These are phyloP conservation scores for Trematocara stigmaticum DNA, from an alignment of 2,113 vertebrate genomes.

Conservation along the genomic window DNA sequence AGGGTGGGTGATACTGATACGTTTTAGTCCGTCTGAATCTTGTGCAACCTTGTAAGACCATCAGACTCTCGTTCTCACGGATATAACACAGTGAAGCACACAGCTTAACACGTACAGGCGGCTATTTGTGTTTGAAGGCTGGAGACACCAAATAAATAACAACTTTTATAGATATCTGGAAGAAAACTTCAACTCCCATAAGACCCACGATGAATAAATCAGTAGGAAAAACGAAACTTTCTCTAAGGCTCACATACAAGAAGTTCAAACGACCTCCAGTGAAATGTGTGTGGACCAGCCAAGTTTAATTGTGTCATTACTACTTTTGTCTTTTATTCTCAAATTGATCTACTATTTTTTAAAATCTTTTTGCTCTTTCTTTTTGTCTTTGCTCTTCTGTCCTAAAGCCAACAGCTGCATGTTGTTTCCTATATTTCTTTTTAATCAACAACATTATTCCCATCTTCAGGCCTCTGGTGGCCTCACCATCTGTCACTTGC, in stretches of 20 bases:
- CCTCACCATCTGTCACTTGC: constrained; percentile 72
- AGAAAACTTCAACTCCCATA: not conserved
- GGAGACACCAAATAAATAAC: constrained; percentile 20
- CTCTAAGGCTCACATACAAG: constrained; percentile 16
- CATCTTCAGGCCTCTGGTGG: constrained; percentile 64
- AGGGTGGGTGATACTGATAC: not conserved
- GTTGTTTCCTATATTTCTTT: constrained; percentile 69
- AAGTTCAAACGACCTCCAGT: constrained; percentile 23
- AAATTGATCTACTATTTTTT: not conserved
- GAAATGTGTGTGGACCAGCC: not conserved
- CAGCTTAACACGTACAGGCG: constrained; percentile 17
- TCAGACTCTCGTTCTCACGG: not conserved
- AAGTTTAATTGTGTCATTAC: constrained; percentile 34
- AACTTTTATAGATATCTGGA: constrained; percentile 38
- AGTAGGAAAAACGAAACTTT: not conserved
- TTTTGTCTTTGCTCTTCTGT: constrained; percentile 5
- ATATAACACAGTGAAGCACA: not conserved
- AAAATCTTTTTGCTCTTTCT: not conserved
- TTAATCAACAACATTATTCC: constrained; percentile 73
- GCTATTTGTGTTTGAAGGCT: constrained; percentile 32
- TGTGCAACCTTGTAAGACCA: constrained; percentile 1
- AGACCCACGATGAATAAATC: constrained; percentile 10
- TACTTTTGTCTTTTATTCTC: not conserved
- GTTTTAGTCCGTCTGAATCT: not conserved
- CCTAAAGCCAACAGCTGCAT: constrained; percentile 63